phyloP scores from a whole-genome alignment of 1,140 invertebrate species.

The Nixonia krombeini region DNA sequence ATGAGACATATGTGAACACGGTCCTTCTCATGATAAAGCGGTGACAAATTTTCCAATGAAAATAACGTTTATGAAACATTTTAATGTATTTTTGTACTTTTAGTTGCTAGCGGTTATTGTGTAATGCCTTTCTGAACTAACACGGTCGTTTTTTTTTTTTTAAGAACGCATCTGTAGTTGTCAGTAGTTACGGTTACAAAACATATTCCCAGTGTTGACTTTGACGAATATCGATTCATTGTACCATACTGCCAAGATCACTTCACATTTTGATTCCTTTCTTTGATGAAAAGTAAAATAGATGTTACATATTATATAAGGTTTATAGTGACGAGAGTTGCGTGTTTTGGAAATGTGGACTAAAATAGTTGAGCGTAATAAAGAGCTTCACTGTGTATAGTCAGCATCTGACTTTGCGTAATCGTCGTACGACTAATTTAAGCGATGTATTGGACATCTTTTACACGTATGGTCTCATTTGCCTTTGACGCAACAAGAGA shows the following conservation, averaged over 20 bases:
- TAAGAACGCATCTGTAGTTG: too few species aligned
- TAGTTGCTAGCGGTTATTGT: too few species aligned
- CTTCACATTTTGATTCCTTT: constrained; percentile 7
- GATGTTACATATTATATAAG: constrained; percentile 5
- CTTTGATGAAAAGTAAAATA: constrained; percentile 24
- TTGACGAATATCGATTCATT: background rate
- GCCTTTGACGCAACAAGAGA: constrained; percentile 45
- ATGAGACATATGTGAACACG: too few species aligned
- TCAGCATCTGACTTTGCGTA: constrained; percentile 50
- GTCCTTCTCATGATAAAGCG: too few species aligned
- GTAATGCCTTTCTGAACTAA: too few species aligned
- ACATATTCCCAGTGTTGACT: too few species aligned
- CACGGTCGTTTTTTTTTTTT: too few species aligned
- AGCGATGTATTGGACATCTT: too few species aligned
- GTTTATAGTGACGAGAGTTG: constrained; percentile 1
- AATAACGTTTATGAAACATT: too few species aligned
- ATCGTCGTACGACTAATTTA: constrained; percentile 39
- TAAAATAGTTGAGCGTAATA: constrained; percentile 39
- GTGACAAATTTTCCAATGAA: too few species aligned
- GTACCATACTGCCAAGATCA: constrained; percentile 30
- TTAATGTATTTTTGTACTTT: too few species aligned
- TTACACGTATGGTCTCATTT: constrained; percentile 38
- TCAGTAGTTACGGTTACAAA: too few species aligned
- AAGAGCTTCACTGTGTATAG: constrained; percentile 46
- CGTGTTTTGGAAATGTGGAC: constrained; percentile 25